phyloP scores from a whole-genome alignment of 2,797 vertebrate species.

The Parauchenoglanis ngamensis region DNA sequence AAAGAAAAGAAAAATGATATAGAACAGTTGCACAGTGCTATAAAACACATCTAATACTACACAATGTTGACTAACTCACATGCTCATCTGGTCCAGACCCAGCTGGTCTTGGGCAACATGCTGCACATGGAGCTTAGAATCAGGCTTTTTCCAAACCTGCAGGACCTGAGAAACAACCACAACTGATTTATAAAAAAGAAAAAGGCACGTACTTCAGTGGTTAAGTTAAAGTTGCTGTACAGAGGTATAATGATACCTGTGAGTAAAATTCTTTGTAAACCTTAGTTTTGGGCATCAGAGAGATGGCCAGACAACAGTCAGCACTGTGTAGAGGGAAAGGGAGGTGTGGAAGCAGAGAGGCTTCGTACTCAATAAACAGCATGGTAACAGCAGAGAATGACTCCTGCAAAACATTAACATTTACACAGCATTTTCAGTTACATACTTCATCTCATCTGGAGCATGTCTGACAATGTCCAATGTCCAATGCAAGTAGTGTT shows the following conservation, averaged over 20 bases:
- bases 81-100: conserved; percentile 79
- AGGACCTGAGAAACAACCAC: conserved; percentile 79
- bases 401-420: conserved; percentile 73
- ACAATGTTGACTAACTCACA: conserved; percentile 75
- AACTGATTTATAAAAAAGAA: conserved; percentile 17
- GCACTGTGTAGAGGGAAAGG: conserved; percentile 82
- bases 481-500: neutral
- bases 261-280: conserved; percentile 80
- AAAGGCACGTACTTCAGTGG: neutral
- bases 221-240: conserved; percentile 5
- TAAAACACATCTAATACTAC: conserved; percentile 20
- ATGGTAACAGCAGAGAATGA: conserved; percentile 79
- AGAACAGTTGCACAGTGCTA: neutral
- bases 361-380: conserved; percentile 84
- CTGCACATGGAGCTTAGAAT: conserved; percentile 78
- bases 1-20: neutral
- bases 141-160: conserved; percentile 80
- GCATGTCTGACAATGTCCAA: neutral
- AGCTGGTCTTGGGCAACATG: conserved; percentile 81
- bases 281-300: conserved; percentile 86
- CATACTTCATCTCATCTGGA: neutral
- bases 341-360: conserved; percentile 83
- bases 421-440: neutral
- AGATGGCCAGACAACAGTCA: conserved; percentile 82
- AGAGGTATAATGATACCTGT: conserved; percentile 47